Conservation (phyloP, 2,797 vertebrate genomes). For the Myotis myotis region DNA sequence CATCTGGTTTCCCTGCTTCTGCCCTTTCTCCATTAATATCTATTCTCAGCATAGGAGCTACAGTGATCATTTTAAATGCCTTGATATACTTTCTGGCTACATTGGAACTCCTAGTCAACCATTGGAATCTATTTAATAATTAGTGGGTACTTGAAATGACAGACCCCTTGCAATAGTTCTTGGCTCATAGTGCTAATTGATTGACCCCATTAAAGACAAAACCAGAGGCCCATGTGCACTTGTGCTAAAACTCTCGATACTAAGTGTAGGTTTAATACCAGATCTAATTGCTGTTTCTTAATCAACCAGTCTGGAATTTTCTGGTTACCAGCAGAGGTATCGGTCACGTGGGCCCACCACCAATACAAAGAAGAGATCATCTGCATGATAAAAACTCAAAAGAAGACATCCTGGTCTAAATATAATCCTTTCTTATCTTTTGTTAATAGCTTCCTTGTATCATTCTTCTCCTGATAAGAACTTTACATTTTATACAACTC, state of each 20-base stretch:
- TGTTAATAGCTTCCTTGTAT: background rate
- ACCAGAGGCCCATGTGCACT: background rate
- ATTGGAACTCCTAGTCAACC: background rate
- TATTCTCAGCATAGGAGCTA: background rate
- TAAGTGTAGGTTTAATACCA: background rate
- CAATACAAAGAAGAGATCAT: background rate
- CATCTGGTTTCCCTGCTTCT: background rate
- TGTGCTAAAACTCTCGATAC: background rate
- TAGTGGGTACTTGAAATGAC: background rate
- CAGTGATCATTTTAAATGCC: background rate
- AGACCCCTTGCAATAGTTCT: background rate
- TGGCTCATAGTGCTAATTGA: background rate
- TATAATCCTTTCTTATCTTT: background rate
- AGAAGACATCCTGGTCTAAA: background rate
- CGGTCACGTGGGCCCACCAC: background rate
- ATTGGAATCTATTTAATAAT: background rate
- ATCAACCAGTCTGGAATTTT: background rate
- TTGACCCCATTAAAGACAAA: background rate
- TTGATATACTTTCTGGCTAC: background rate
- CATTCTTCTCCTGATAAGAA: background rate
- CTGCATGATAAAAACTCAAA: background rate
- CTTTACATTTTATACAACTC: background rate
- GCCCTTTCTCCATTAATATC: background rate
- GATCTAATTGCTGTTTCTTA: background rate
- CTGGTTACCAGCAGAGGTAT: background rate